Conservation (phyloP, 2,888 invertebrate species). For the Doris montereyensis region DNA sequence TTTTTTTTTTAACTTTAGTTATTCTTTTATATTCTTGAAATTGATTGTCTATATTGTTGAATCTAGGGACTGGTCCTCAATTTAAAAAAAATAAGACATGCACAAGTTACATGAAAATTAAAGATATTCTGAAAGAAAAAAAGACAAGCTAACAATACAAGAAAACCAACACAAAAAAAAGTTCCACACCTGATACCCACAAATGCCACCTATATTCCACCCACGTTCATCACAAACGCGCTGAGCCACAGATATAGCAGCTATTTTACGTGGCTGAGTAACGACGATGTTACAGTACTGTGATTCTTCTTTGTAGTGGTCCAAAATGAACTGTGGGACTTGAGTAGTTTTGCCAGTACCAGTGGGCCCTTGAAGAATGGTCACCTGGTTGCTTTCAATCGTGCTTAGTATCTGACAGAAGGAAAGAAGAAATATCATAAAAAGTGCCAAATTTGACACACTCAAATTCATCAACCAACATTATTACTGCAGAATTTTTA, state of each 20-base stretch:
- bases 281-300: conserved; percentile 86
- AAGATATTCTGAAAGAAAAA: no score
- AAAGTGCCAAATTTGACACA: no score
- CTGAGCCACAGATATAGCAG: conserved; percentile 90
- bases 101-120: no score
- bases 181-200: conserved; percentile 87
- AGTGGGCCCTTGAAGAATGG: conserved; percentile 91
- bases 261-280: conserved; percentile 94
- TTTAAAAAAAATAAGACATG: no score
- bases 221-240: conserved; percentile 87
- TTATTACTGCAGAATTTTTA: no score
- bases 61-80: no score
- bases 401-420: conserved; percentile 79
- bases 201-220: conserved; percentile 86
- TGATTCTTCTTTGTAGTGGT: conserved; percentile 79
- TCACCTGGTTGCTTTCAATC: conserved; percentile 86
- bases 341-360: conserved; percentile 97
- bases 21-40: no score
- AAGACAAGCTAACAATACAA: no score
- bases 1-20: no score
- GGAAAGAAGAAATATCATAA: conserved; percentile 7
- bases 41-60: no score
- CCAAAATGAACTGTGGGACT: conserved; percentile 90
- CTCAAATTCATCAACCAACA: no score
- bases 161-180: not conserved